phyloP scores from a whole-genome alignment of 2,797 vertebrate species.

The Rhabdophis nuchalis region DNA sequence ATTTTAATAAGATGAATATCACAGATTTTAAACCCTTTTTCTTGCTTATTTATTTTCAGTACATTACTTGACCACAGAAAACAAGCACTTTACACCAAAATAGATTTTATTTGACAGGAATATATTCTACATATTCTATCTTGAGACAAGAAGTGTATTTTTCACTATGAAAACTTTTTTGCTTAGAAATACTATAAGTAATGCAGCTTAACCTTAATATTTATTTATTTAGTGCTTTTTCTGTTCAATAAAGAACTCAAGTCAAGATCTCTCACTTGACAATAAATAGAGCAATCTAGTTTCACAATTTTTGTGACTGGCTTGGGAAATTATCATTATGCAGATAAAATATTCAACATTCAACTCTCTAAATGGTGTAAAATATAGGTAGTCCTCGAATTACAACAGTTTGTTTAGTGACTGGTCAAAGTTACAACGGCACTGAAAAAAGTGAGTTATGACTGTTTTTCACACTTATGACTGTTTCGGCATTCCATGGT shows the following conservation, averaged over 20 bases:
- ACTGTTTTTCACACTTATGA: too few relatives aligned
- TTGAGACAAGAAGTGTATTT: neutral
- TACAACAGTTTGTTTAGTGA: too few relatives aligned
- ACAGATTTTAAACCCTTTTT: neutral
- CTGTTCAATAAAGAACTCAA: neutral
- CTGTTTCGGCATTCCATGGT: too few relatives aligned
- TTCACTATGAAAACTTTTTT: neutral
- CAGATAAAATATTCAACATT: neutral
- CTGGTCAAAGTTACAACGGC: too few relatives aligned
- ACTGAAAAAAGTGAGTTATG: too few relatives aligned
- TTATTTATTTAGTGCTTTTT: neutral
- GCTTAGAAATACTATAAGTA: neutral
- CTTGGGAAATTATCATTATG: neutral
- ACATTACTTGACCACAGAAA: neutral
- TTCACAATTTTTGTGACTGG: neutral
- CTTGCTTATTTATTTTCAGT: neutral
- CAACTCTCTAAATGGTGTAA: neutral
- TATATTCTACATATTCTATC: neutral
- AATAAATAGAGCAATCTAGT: neutral
- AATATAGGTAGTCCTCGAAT: too few relatives aligned
- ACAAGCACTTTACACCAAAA: neutral
- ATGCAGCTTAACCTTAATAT: neutral
- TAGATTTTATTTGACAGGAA: neutral
- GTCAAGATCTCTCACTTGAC: neutral
- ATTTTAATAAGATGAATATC: neutral